These are phyloP conservation scores for Phrynosoma platyrhinos DNA, from an alignment of 2,113 vertebrate genomes.

Conservation along the genomic window DNA sequence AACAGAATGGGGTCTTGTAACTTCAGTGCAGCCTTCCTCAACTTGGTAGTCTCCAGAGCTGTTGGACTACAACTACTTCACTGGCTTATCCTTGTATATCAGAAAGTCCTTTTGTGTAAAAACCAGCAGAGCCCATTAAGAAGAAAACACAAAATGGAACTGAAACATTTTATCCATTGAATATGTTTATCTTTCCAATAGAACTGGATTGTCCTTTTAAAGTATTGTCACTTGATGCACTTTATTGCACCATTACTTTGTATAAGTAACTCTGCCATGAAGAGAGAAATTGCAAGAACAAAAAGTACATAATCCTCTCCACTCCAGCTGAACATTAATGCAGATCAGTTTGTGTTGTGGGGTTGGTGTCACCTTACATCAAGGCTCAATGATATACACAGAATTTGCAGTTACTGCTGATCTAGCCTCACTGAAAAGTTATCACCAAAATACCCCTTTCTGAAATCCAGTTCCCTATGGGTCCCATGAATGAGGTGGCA, in stretches of 20 bases:
- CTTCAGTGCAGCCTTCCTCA: too few relatives aligned
- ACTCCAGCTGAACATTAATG: background rate
- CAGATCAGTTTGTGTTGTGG: background rate
- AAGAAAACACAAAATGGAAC: background rate
- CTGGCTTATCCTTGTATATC: background rate
- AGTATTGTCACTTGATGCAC: background rate
- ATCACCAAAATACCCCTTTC: too few relatives aligned
- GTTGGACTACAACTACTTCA: background rate
- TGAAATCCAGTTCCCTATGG: background rate
- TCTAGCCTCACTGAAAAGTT: too few relatives aligned
- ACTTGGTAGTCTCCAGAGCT: too few relatives aligned
- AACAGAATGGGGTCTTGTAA: background rate
- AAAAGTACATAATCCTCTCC: background rate
- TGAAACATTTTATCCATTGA: background rate
- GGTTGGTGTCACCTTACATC: background rate
- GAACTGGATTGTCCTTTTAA: background rate
- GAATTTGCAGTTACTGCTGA: background rate
- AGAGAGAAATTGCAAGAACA: background rate
- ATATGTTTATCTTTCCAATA: background rate
- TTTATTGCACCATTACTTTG: constrained; percentile 9
- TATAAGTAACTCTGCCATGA: background rate
- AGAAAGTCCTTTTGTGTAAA: background rate
- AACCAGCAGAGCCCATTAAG: background rate
- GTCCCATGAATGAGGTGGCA: background rate
- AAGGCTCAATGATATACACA: background rate